phyloP scores from a whole-genome alignment of 2,888 invertebrate species.

The Hirtodrosophila histrioides region DNA sequence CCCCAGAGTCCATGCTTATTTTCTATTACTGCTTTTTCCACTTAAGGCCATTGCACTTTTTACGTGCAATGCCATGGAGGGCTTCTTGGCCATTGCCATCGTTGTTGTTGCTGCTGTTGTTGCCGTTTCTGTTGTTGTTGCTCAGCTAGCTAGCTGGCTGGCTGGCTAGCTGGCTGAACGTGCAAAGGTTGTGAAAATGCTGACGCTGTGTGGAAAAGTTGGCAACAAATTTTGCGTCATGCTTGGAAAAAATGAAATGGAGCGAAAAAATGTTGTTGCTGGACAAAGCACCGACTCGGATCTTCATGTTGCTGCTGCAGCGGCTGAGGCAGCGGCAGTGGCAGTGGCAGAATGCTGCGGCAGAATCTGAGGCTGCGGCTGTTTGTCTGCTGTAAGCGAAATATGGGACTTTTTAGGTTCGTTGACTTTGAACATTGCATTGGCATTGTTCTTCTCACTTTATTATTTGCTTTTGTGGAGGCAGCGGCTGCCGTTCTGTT shows the following conservation, averaged over 20 bases:
- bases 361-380: constrained; percentile 40
- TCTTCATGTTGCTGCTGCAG: constrained; percentile 47
- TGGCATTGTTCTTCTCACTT: constrained; percentile 81
- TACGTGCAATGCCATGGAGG: constrained; percentile 79
- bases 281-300: constrained; percentile 65
- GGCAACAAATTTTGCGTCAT: constrained; percentile 80
- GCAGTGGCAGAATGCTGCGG: constrained; percentile 7
- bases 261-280: constrained; percentile 76
- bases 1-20: constrained; percentile 74
- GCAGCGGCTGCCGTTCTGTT: constrained; percentile 59
- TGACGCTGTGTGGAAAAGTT: constrained; percentile 73
- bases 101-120: constrained; percentile 37
- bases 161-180: constrained; percentile 58
- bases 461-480: constrained; percentile 75
- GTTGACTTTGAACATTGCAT: constrained; percentile 79
- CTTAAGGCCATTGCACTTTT: constrained; percentile 80
- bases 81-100: constrained; percentile 68
- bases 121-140: constrained; percentile 33
- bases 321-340: constrained; percentile 11
- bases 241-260: constrained; percentile 79
- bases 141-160: constrained; percentile 10
- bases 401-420: constrained; percentile 80
- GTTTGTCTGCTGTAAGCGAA: constrained; percentile 60
- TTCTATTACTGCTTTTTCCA: constrained; percentile 81
- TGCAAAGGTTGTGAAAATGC: constrained; percentile 80